phyloP scores from a whole-genome alignment of 2,113 vertebrate species.

The Bufo gargarizans region DNA sequence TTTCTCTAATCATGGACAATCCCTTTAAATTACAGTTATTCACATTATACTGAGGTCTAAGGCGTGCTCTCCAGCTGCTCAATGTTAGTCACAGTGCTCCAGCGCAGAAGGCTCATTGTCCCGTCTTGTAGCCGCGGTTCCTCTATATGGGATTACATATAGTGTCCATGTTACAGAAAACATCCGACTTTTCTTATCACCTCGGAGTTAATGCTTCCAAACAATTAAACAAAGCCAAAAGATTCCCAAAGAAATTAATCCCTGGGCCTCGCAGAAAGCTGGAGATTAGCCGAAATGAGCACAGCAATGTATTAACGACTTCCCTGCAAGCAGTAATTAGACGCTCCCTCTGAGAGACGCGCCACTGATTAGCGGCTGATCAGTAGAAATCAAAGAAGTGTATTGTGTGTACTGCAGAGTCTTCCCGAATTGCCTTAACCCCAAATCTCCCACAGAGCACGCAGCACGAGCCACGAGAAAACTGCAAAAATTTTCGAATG shows the following conservation, averaged over 20 bases:
- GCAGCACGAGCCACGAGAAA: background rate
- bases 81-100: background rate
- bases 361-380: constrained; percentile 41
- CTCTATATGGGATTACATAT: constrained; percentile 15
- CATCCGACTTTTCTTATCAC: constrained; percentile 31
- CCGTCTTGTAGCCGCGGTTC: background rate
- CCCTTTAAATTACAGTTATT: too few relatives aligned
- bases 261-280: constrained; percentile 24
- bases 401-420: constrained; percentile 23
- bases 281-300: constrained; percentile 38
- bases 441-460: background rate
- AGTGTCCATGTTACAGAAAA: constrained; percentile 28
- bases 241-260: constrained; percentile 46
- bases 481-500: background rate
- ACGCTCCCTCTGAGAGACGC: constrained; percentile 25
- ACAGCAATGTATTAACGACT: constrained; percentile 36
- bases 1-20: too few relatives aligned
- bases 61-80: background rate
- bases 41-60: background rate
- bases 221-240: constrained; percentile 53
- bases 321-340: constrained; percentile 51
- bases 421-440: constrained; percentile 32
- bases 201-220: constrained; percentile 30
- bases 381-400: constrained; percentile 43
- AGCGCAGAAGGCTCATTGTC: background rate